phyloP scores from a whole-genome alignment of 2,797 vertebrate species.

The Eutrigla gurnardus region DNA sequence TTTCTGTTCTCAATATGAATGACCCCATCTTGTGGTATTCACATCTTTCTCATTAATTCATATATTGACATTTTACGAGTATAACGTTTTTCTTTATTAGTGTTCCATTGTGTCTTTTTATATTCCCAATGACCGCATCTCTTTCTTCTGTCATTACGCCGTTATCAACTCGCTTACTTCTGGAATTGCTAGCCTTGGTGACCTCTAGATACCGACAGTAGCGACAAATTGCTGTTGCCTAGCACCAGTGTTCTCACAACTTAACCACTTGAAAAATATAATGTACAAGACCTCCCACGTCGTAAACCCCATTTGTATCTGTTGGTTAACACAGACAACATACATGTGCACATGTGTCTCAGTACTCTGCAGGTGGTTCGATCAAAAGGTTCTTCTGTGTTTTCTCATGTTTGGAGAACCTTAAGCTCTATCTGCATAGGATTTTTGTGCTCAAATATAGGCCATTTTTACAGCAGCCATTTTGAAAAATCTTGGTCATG shows the following conservation, averaged over 20 bases:
- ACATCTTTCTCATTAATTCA: neutral
- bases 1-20: too few relatives aligned
- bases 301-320: neutral
- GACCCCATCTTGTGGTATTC: too few relatives aligned
- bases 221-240: too few relatives aligned
- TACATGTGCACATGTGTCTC: neutral
- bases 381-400: too few relatives aligned
- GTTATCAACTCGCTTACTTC: too few relatives aligned
- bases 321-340: neutral
- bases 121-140: too few relatives aligned
- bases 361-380: neutral
- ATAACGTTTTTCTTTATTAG: neutral
- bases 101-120: neutral
- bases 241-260: too few relatives aligned
- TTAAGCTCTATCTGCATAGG: neutral
- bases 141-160: too few relatives aligned
- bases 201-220: too few relatives aligned
- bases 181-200: too few relatives aligned
- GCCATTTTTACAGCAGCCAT: neutral
- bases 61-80: neutral
- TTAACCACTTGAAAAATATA: too few relatives aligned
- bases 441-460: neutral
- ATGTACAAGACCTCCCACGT: too few relatives aligned
- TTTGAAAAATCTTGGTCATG: neutral
- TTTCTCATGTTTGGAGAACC: neutral